Evolutionary conservation across 2,797 vertebrate species (phyloP).

Genomic region (Furcifer pardalis): DNA sequence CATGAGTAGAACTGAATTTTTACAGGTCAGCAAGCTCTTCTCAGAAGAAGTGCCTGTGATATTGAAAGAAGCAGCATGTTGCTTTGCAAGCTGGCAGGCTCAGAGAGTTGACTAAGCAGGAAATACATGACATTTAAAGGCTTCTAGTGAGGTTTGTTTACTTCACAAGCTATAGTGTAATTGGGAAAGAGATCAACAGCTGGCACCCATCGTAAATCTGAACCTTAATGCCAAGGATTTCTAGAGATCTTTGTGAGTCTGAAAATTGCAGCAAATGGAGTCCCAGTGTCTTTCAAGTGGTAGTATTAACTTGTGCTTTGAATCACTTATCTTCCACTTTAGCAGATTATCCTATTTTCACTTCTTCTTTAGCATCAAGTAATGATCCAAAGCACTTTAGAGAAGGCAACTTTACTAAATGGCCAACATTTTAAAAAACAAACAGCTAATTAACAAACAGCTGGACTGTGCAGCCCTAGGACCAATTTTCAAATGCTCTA

Average conservation of each 20-base stretch:
- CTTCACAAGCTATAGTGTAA: conserved; percentile 31
- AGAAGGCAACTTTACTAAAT: background rate
- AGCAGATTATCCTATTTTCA: background rate
- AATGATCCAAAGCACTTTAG: conserved; percentile 17
- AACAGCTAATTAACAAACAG: conserved; percentile 1
- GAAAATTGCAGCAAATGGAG: background rate
- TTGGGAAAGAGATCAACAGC: conserved; percentile 36
- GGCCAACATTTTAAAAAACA: background rate
- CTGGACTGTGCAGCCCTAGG: background rate
- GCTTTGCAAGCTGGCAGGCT: conserved; percentile 23
- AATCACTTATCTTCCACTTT: conserved; percentile 30
- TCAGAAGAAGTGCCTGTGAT: background rate
- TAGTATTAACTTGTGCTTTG: conserved; percentile 8
- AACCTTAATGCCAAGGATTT: conserved; percentile 14
- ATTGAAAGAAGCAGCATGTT: conserved; percentile 16
- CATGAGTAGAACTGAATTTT: background rate
- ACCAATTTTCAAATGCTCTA: background rate
- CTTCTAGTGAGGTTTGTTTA: conserved; percentile 43
- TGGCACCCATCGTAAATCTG: conserved; percentile 29
- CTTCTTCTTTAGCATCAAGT: conserved; percentile 6
- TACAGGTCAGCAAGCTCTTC: background rate
- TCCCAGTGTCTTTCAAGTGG: background rate
- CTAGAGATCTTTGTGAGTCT: conserved; percentile 31
- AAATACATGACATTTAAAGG: conserved; percentile 47
- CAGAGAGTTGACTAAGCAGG: conserved; percentile 16